These are phyloP conservation scores for Rhopalosiphum padi DNA, from an alignment of 1,140 invertebrate genomes.

Conservation along the genomic window DNA sequence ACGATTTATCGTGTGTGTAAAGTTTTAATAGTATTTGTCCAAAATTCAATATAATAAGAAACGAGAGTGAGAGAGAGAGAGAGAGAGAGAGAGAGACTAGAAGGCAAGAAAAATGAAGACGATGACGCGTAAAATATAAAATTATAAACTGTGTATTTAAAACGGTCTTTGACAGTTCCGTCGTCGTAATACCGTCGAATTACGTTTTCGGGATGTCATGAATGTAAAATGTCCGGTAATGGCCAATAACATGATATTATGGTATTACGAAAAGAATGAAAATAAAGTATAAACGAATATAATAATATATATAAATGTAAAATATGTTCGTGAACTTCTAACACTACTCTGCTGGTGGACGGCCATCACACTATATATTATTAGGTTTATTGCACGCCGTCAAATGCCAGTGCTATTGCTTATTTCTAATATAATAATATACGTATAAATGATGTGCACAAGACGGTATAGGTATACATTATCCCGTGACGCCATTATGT, in stretches of 20 bases:
- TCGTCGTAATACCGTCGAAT: background rate
- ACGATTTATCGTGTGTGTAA: background rate
- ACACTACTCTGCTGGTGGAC: background rate
- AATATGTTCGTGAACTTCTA: background rate
- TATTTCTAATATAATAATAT: no score
- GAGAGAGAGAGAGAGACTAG: no score
- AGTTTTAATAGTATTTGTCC: background rate
- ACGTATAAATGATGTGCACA: background rate
- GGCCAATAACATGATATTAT: background rate
- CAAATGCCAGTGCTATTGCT: background rate
- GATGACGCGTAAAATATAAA: background rate
- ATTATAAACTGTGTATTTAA: background rate
- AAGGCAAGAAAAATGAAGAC: background rate
- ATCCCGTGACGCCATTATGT: background rate
- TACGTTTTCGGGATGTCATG: background rate
- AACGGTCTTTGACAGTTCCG: conserved; percentile 29
- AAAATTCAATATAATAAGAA: background rate
- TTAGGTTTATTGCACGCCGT: background rate
- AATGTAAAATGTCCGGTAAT: background rate
- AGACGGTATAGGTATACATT: background rate
- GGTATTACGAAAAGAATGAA: background rate
- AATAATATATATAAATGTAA: no score
- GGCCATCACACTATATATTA: background rate
- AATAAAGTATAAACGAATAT: background rate
- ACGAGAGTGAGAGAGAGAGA: no score